Evolutionary conservation across 1,140 invertebrate species (phyloP).

Genomic region (Hetaerina americana): DNA sequence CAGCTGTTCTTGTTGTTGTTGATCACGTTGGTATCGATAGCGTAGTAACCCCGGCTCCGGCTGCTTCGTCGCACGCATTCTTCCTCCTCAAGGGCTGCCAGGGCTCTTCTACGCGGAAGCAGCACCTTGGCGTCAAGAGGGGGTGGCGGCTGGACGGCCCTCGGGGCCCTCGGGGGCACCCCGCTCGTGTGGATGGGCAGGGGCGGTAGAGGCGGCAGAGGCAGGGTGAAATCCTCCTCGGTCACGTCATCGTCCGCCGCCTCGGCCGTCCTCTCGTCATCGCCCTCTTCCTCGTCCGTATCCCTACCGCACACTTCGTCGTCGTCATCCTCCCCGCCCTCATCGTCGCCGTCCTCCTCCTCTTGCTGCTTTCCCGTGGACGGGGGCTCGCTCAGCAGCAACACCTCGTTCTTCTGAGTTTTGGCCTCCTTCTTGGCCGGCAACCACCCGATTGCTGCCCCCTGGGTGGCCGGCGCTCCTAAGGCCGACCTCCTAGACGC

Average conservation of each 20-base stretch:
- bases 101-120: neutral
- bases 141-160: neutral
- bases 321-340: neutral
- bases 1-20: neutral
- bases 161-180: too few species aligned
- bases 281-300: neutral
- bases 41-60: neutral
- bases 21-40: neutral
- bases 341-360: neutral
- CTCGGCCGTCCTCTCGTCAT: too few species aligned
- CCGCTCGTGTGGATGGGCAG: neutral
- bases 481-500: neutral
- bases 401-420: neutral
- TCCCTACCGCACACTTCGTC: neutral
- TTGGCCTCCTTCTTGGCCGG: neutral
- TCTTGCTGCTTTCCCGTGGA: neutral
- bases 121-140: neutral
- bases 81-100: neutral
- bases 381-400: neutral
- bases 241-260: neutral
- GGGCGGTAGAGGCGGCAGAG: neutral
- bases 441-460: neutral
- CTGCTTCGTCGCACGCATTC: neutral
- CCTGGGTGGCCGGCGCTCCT: neutral
- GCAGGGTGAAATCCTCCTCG: neutral